phyloP scores from a whole-genome alignment of 1,140 invertebrate genomes.

The Chironomus tepperi region DNA sequence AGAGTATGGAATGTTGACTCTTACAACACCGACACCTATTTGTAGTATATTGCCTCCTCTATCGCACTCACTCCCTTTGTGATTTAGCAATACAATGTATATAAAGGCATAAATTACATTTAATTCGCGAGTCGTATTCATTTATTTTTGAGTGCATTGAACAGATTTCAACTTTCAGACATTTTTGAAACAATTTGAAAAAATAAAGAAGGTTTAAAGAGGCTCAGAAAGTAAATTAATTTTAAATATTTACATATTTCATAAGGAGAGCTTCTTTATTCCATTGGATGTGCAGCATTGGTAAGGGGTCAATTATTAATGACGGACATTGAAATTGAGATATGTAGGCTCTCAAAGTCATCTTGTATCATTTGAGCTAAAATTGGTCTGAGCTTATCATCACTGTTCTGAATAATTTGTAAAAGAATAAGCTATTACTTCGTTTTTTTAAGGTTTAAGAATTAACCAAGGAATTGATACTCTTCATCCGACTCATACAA shows the following conservation, averaged over 20 bases:
- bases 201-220: not conserved
- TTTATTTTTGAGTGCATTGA: not conserved
- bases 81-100: not conserved
- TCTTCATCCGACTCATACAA: too few relatives aligned
- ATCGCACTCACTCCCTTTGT: not conserved
- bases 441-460: too few relatives aligned
- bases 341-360: too few relatives aligned
- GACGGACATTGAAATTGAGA: too few relatives aligned
- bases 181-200: not conserved
- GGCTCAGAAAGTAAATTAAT: not conserved
- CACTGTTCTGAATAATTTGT: too few relatives aligned
- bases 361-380: too few relatives aligned
- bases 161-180: conserved; percentile 7
- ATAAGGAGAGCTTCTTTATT: not conserved
- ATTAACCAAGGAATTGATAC: too few relatives aligned
- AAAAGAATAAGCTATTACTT: too few relatives aligned
- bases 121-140: not conserved
- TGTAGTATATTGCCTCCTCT: not conserved
- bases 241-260: not conserved
- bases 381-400: too few relatives aligned
- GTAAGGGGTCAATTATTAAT: too few relatives aligned
- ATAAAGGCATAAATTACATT: not conserved
- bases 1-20: not conserved
- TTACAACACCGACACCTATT: not conserved
- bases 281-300: not conserved